phyloP scores from a whole-genome alignment of 2,888 invertebrate genomes.

The Elmis aenea region DNA sequence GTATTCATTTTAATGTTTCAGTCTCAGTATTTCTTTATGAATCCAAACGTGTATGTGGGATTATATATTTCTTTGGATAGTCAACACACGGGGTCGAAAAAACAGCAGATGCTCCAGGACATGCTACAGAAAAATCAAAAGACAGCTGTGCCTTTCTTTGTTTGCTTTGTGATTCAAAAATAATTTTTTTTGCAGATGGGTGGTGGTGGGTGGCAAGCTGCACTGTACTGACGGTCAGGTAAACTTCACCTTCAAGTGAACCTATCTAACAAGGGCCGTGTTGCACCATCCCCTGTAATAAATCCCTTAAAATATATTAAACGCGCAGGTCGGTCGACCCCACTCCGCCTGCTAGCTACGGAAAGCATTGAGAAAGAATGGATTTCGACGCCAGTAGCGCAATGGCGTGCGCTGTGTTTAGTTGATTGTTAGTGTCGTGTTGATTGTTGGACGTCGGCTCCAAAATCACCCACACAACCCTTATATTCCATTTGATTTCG shows the following conservation, averaged over 20 bases:
- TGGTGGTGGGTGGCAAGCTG: slow-evolving; percentile 37
- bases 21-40: too few species aligned
- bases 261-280: slow-evolving; percentile 17
- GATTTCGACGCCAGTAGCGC: slow-evolving; percentile 15
- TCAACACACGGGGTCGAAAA: too few species aligned
- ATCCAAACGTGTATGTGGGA: too few species aligned
- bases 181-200: slow-evolving; percentile 21
- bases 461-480: slow-evolving; percentile 2
- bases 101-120: slow-evolving; percentile 19
- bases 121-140: slow-evolving; percentile 20
- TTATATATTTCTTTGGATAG: too few species aligned
- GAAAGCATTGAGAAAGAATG: slow-evolving; percentile 5
- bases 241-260: slow-evolving; percentile 26
- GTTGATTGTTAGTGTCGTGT: slow-evolving; percentile 9
- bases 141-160: slow-evolving; percentile 22
- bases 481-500: too few species aligned
- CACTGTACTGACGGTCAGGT: slow-evolving; percentile 30
- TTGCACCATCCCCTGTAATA: slow-evolving; percentile 14
- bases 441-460: slow-evolving; percentile 3
- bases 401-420: slow-evolving; percentile 14
- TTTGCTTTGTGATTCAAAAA: slow-evolving; percentile 16
- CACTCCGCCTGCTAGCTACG: slow-evolving; percentile 10
- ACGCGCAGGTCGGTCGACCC: slow-evolving; percentile 19
- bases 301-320: slow-evolving; percentile 10
- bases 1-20: too few species aligned